A percentile compares a stretch with the other conserved stretches of the same genome.
Conservation (phyloP, 2,113 vertebrate genomes). For the Hirundichthys speculiger region DNA sequence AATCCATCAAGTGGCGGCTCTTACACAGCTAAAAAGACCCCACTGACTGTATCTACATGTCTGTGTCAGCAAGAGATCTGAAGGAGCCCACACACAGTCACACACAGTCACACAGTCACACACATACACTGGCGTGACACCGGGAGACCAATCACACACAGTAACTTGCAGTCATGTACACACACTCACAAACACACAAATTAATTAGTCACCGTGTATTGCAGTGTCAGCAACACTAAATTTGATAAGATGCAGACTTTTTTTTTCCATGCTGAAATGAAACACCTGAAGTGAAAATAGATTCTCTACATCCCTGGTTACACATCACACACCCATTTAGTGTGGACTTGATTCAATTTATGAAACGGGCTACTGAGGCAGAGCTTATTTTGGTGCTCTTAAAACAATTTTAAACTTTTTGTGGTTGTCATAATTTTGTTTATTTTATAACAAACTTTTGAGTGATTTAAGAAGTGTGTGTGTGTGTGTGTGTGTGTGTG, state of each 20-base stretch:
- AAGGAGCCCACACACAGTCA: background rate
- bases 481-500: too few relatives aligned
- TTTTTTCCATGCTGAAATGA: conserved; percentile 37
- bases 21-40: conserved; percentile 30
- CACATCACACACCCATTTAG: conserved; percentile 39
- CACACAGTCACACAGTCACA: too few relatives aligned
- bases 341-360: conserved; percentile 38
- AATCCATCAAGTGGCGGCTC: conserved; percentile 49
- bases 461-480: background rate
- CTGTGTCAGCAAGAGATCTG: conserved; percentile 17
- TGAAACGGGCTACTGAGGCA: conserved; percentile 18
- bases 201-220: conserved; percentile 21
- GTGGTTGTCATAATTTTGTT: conserved; percentile 1
- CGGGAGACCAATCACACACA: background rate
- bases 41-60: background rate
- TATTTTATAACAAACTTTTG: conserved; percentile 12
- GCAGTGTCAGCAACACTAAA: conserved; percentile 38
- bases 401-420: background rate
- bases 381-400: background rate
- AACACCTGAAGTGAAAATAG: conserved; percentile 41
- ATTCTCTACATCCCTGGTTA: conserved; percentile 25
- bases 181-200: background rate
- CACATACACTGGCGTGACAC: background rate
- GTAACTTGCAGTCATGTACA: background rate
- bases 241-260: conserved; percentile 30